Evolutionary conservation across 1,140 invertebrate genomes (phyloP), one percentile per base, ranked within the genome.

Genomic region (Zaprionus nigranus): DNA sequence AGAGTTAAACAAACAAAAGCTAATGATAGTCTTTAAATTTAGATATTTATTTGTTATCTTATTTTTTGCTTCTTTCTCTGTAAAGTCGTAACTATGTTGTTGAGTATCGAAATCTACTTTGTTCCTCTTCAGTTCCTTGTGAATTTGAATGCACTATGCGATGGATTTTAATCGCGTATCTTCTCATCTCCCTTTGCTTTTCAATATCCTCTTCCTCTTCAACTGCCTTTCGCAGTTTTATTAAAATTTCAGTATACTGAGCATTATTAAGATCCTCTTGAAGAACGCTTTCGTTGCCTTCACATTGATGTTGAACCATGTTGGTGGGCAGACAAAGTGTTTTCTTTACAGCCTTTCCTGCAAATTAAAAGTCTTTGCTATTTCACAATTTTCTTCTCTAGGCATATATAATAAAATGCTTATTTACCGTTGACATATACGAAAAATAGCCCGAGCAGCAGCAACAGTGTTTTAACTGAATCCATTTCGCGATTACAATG

Each of bases 351-450:
- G 20, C 9, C 24, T n/a, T 51, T 24, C 46, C 46, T 51, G 20
- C 20, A 20, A 51, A 20, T 5, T 11, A 1, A 51, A 12, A 24
- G 1, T 22, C 20, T 9, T 17, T 20, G 38, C 13, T 40, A 40
- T 22, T 51, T 20, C 20, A 51, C 20, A 9, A 51, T 24, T 24
- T 51, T 24, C 3, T 51, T 22, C 12, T 51, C 1, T 12, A 22
- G 20, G 4, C 2, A 4, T 11, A 22, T 28, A 28, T 28, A 13
- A 12, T 30, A 7, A 24, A 22, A 51, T 51, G 20, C 4, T 13
- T 51, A 51, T 51, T 51, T 51, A 51, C 46, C 46, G 46, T 51
- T 51, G 46, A 51, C 12, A 51, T 20, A 51, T 51, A 51, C 46
- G 46, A 51, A 51, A 22, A 24, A 12, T 24, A 51, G 20, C 9